Base-by-base conservation (phyloP, 2,113 vertebrate species). In the Poicephalus gulielmi region DNA sequence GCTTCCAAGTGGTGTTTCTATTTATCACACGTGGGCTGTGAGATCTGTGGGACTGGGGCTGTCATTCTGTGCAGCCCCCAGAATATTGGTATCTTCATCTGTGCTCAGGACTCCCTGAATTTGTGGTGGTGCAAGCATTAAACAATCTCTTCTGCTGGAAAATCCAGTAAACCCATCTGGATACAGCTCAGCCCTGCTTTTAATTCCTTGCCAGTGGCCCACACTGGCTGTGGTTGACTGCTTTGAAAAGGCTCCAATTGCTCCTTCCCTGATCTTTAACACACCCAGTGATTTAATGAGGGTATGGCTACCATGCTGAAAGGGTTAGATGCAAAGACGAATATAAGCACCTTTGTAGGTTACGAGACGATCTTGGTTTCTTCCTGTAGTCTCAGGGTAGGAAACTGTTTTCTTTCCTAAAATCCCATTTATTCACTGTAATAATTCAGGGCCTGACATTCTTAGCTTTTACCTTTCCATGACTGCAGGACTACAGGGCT, bases 91-190 rank as follows among this genome's bases (percentile, higher is more conserved):
- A 37, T 81, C 50, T 63, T 90, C 80, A 70, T 78, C 73, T 86
- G 49, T 47, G 55, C 5, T 78, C 81, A 78, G 81, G 64, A 35
- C 35, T 84, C 39, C 53, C 77, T 50, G 83, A 43, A 67, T 43
- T 41, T 43, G 47, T 77, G 67, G 60, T 2, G 1, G 31, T 52
- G 7, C 30, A 10, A 43, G 83, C 33, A 63, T 69, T 90, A 63
- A 77, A 23, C 18, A 12, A 8, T 5, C 55, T 82, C 27, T 50
- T 81, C 39, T 52, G 60, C 43, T 31, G 76, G 68, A 77, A 92
- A 86, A 93, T 74, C 79, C 86, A 73, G 69, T 73, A 71, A 96
- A 91, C 73, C 55, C 55, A 41, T 83, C 80, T 82, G 86, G 41
- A 52, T 41, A 6, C 31, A 35, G 76, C 86, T 84, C 69, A 88